Base-by-base conservation (phyloP, 2,888 invertebrate species). In the Rhopalosiphum nymphaeae region DNA sequence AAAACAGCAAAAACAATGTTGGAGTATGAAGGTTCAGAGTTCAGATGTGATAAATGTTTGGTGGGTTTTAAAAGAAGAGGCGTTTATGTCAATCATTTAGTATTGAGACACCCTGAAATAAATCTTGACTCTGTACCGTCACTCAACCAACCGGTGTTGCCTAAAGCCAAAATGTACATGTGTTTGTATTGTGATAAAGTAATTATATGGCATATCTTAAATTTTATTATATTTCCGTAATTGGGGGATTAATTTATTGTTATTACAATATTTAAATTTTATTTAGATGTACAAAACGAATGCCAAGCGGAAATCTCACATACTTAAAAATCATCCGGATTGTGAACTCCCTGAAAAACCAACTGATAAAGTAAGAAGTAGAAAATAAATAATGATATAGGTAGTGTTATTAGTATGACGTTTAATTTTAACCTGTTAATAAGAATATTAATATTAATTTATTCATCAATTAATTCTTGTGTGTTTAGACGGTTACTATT, bases 41-140 rank as follows among this genome's bases (percentile, higher is more conserved):
- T 97, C 96, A 98, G 98, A 95, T 98, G 98, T 95, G 97, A 97
- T 95, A 96, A 97, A 91, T 98, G 98, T 96, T 96, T 97, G 95
- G 96, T 98, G 56, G 97, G 98, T 95, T 98, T 98, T 95, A 97
- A 98, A 96, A 96, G 98, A 93, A 97, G 98, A 95, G 98, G 98
- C 4, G 98, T 98, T 97, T 96, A 98, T 87, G 98, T 98, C 7
- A 98, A 98, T 96, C 98, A 98, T 96, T 96, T 98, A 95, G 98
- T 97, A 95, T 98, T 98, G 95, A 96, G 97, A 95, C 97, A 98
- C 96, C 97, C 97, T 53, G 96, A 97, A 93, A 96, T 97, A 89
- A 96, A 96, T 67, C 97, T 97, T 0, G 97, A 97, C 95, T 96
- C 97, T 1, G 97, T 97, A 67, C 98, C 97, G 36, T 98, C 98